phyloP scores from a whole-genome alignment of 2,797 vertebrate genomes.

The Cuniculus paca region DNA sequence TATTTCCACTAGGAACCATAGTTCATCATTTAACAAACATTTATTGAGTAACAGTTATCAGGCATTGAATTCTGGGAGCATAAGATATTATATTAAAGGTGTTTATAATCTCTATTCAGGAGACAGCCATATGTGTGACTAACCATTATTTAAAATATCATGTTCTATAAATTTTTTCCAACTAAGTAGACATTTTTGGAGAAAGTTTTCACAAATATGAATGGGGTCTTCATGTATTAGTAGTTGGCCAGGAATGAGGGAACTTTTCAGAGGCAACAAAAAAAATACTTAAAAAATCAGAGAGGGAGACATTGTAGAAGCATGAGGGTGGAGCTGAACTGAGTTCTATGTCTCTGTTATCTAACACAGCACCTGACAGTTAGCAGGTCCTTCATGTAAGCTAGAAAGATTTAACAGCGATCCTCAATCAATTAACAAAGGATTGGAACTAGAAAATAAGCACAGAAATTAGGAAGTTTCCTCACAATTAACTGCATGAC shows the following conservation, averaged over 20 bases:
- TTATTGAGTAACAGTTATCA: constrained; percentile 17
- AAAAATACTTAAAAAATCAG: background rate
- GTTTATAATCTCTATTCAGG: constrained; percentile 13
- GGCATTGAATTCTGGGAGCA: background rate
- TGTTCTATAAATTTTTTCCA: background rate
- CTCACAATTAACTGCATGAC: background rate
- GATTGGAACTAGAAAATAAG: background rate
- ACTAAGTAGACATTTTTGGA: background rate
- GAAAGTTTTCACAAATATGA: background rate
- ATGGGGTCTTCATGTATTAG: background rate
- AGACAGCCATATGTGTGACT: background rate
- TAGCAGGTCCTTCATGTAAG: background rate
- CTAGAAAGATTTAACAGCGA: background rate
- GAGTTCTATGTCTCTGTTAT: background rate
- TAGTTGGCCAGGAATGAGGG: background rate
- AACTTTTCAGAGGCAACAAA: background rate
- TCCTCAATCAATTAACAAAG: background rate
- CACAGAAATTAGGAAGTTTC: background rate
- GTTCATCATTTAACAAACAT: constrained; percentile 53
- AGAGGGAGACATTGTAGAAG: background rate
- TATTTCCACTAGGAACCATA: constrained; percentile 35
- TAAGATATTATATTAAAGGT: constrained; percentile 26
- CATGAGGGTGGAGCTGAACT: background rate
- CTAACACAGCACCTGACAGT: background rate
- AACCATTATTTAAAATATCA: constrained; percentile 15